Percentiles rank a stretch among this genome's conserved stretches.
Evolutionary conservation across 2,888 invertebrate genomes (phyloP).

Genomic region (Lagria hirta): DNA sequence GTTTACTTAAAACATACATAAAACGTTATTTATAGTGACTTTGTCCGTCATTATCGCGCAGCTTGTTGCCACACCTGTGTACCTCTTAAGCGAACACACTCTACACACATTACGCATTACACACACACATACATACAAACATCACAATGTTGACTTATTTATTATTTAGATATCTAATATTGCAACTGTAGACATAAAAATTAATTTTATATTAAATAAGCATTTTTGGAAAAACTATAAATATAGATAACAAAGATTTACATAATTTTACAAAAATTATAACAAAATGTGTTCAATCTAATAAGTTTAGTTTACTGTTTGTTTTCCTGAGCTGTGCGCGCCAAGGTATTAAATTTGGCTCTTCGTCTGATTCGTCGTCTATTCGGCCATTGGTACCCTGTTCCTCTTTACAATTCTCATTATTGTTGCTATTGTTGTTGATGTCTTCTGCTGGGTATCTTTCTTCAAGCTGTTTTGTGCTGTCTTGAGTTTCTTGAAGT

Average conservation of each 20-base stretch:
- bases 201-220: slow-evolving; percentile 6
- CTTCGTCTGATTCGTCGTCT: slow-evolving; percentile 60
- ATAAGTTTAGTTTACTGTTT: slow-evolving; percentile 82
- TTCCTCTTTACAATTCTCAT: slow-evolving; percentile 41
- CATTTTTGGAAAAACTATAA: slow-evolving; percentile 9
- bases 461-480: slow-evolving; percentile 50
- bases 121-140: no score
- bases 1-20: slow-evolving; percentile 3
- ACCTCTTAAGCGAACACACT: no score
- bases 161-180: slow-evolving; percentile 19
- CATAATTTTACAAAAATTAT: slow-evolving; percentile 14
- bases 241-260: slow-evolving; percentile 23
- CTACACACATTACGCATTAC: no score
- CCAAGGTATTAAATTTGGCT: slow-evolving; percentile 79
- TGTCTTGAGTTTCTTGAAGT: slow-evolving; percentile 45
- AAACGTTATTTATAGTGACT: no score
- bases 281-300: slow-evolving; percentile 58
- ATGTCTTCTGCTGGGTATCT: slow-evolving; percentile 44
- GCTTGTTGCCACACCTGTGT: no score
- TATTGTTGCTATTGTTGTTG: slow-evolving; percentile 50
- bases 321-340: slow-evolving; percentile 86
- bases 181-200: slow-evolving; percentile 17
- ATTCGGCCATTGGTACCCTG: background rate
- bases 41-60: no score
- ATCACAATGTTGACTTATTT: slow-evolving; percentile 22